phyloP scores from a whole-genome alignment of 2,113 vertebrate genomes.

The Phaetusa simplex region DNA sequence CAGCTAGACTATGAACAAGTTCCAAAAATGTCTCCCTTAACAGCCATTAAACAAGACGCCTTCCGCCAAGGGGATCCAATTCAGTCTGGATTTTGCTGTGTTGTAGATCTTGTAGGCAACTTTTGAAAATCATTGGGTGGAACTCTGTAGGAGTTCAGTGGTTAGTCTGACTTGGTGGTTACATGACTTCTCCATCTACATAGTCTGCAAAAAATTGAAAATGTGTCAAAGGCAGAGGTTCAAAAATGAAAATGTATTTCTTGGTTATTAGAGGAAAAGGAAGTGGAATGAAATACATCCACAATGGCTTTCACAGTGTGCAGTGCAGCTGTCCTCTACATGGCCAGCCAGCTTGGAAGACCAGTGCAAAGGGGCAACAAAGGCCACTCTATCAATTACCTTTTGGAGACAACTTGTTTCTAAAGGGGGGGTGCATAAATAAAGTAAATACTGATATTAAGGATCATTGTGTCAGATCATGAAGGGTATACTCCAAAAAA shows the following conservation, averaged over 20 bases:
- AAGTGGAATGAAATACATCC: background rate
- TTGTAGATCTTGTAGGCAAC: background rate
- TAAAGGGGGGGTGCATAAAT: rapidly evolving
- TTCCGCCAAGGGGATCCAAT: background rate
- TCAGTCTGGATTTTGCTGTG: background rate
- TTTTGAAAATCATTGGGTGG: background rate
- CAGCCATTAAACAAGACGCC: background rate
- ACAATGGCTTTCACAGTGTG: background rate
- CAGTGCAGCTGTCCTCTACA: background rate
- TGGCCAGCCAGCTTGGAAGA: background rate
- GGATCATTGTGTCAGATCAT: background rate
- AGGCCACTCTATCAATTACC: background rate
- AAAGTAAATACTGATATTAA: background rate
- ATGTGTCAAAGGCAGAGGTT: background rate
- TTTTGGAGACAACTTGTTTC: background rate
- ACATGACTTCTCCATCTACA: background rate
- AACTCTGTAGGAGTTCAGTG: background rate
- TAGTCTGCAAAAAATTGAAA: background rate
- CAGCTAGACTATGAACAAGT: background rate
- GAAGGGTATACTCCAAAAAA: background rate
- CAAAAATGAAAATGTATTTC: background rate
- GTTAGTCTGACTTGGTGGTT: background rate
- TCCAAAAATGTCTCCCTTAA: background rate
- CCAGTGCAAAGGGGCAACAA: background rate
- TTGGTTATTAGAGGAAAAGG: background rate